phyloP scores from a whole-genome alignment of 2,113 vertebrate species.

The Lepisosteus oculatus region DNA sequence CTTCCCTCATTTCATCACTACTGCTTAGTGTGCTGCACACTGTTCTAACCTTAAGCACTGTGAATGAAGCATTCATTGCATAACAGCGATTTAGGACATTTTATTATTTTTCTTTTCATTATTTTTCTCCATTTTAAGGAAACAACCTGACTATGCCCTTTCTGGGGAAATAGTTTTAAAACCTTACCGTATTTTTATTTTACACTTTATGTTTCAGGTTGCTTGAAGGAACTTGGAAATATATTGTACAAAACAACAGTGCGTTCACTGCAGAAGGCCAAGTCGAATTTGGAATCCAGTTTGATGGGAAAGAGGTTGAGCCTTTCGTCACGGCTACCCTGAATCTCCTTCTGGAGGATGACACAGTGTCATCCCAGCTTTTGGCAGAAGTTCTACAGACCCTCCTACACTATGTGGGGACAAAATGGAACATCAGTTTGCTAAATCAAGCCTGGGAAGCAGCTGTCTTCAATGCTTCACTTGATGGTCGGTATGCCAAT shows the following conservation, averaged over 20 bases:
- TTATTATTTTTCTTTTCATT: not conserved
- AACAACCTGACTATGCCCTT: no score
- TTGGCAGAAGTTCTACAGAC: conserved; percentile 39
- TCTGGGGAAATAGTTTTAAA: no score
- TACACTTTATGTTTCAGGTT: not conserved
- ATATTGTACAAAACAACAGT: not conserved
- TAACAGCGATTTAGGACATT: not conserved
- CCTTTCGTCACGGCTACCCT: not conserved
- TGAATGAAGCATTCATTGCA: no score
- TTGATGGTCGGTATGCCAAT: conserved; percentile 10
- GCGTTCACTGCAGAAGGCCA: not conserved
- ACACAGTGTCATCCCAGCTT: conserved; percentile 28
- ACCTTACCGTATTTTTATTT: not conserved
- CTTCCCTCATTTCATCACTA: no score
- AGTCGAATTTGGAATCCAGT: not conserved
- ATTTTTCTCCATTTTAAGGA: no score
- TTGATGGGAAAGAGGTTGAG: not conserved
- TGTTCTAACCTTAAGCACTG: no score
- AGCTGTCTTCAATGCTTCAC: conserved; percentile 14
- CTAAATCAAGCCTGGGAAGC: conserved; percentile 21
- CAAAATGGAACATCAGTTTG: conserved; percentile 43
- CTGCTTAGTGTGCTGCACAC: no score
- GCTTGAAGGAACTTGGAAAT: not conserved
- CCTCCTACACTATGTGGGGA: conserved; percentile 33
- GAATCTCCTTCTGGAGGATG: conserved; percentile 15